Percentiles rank a stretch among this genome's conserved stretches.
Conservation (phyloP, 2,797 vertebrate species). For the Avahi laniger region DNA sequence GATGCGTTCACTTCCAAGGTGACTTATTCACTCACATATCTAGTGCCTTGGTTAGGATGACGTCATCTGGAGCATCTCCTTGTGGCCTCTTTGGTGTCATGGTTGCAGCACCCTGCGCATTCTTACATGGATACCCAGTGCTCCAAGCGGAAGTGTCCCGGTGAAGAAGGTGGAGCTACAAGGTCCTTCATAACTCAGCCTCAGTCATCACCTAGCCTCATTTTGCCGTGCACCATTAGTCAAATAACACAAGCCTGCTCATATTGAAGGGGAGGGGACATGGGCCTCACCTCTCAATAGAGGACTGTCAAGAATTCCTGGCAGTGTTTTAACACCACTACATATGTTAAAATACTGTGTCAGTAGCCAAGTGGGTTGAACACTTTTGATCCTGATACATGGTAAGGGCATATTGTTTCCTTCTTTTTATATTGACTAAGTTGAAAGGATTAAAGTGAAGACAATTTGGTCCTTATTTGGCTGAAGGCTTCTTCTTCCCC, state of each 20-base stretch:
- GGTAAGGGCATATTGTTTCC: background rate
- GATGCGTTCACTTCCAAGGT: background rate
- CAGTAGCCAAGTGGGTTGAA: background rate
- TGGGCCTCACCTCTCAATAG: background rate
- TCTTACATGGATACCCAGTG: background rate
- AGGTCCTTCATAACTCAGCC: background rate
- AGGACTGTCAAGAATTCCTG: background rate
- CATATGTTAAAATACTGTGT: background rate
- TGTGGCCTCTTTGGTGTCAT: background rate
- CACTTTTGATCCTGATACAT: background rate
- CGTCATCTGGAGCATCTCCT: background rate
- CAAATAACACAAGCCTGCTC: background rate
- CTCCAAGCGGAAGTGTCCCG: background rate
- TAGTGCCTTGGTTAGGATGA: background rate
- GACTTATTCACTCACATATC: background rate
- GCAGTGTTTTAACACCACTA: background rate
- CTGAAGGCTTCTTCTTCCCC: background rate
- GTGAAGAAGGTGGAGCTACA: background rate
- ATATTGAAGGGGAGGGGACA: background rate
- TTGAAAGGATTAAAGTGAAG: background rate
- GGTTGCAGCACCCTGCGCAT: background rate
- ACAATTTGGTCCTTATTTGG: background rate
- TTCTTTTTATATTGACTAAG: background rate
- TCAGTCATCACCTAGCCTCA: background rate
- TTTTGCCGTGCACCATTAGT: background rate